These are phyloP conservation scores for Leucopsar rothschildi DNA, from an alignment of 2,113 vertebrate species.

Conservation along the genomic window DNA sequence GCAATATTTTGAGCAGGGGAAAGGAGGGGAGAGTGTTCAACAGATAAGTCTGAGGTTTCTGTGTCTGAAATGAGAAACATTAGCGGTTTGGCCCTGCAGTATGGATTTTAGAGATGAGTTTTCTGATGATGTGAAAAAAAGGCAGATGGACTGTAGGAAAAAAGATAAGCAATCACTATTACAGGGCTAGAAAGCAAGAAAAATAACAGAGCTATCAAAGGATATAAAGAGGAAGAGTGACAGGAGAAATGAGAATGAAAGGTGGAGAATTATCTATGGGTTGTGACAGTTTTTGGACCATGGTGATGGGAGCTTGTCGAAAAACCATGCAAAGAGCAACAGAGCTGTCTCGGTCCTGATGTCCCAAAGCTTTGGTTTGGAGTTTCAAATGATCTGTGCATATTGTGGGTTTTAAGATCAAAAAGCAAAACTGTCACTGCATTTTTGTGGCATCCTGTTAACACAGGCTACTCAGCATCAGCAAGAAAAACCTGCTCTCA, in stretches of 20 bases:
- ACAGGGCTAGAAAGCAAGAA: neutral
- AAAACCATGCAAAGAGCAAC: neutral
- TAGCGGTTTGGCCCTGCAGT: neutral
- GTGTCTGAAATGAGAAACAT: neutral
- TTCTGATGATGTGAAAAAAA: neutral
- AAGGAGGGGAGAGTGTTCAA: neutral
- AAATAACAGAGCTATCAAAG: slow-evolving; percentile 1
- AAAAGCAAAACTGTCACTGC: neutral
- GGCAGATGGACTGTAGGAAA: neutral
- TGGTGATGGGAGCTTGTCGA: neutral
- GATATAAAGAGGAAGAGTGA: neutral
- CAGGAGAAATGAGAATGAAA: neutral
- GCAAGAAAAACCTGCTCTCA: neutral
- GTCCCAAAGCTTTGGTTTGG: neutral
- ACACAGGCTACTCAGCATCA: neutral
- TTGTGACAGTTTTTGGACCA: neutral
- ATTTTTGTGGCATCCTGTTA: neutral
- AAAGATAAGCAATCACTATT: neutral
- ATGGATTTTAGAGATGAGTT: neutral
- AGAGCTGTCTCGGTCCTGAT: neutral
- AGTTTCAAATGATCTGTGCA: neutral
- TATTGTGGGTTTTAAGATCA: neutral
- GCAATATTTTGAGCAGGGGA: neutral
- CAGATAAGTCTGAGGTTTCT: neutral
- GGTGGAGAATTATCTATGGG: neutral